phyloP scores from a whole-genome alignment of 2,797 vertebrate species.

The Lemur catta region DNA sequence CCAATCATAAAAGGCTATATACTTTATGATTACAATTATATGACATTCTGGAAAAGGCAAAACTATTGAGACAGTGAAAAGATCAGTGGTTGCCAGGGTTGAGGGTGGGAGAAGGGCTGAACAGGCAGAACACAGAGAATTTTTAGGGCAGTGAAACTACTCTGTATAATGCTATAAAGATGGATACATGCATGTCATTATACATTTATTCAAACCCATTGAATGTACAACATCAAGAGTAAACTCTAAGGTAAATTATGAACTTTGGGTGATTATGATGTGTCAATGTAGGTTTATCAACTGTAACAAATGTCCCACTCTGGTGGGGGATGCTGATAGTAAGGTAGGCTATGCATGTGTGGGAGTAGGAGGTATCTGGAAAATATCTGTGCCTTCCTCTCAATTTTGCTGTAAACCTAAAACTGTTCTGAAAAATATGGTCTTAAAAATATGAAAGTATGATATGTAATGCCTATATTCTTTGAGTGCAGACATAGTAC shows the following conservation, averaged over 20 bases:
- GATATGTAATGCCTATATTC: background rate
- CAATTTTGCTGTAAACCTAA: background rate
- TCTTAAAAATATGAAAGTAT: background rate
- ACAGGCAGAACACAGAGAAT: no score
- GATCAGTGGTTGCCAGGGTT: background rate
- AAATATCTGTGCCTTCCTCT: background rate
- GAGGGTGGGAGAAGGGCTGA: background rate
- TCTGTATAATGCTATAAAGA: background rate
- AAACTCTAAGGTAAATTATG: background rate
- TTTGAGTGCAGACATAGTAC: background rate
- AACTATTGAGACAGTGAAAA: background rate
- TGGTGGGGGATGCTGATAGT: background rate
- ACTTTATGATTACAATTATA: background rate
- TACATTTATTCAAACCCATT: background rate
- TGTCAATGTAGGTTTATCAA: background rate
- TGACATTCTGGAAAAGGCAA: background rate
- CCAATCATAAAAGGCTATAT: background rate
- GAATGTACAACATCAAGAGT: background rate
- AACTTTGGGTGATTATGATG: background rate
- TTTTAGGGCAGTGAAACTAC: background rate
- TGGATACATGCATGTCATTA: background rate
- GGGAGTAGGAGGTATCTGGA: background rate
- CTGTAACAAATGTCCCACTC: background rate
- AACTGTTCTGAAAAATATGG: background rate
- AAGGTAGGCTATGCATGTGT: background rate